A percentile compares a stretch with the other conserved stretches of the same genome.
Conservation (phyloP, 2,113 vertebrate genomes). For the Psilopogon haemacephalus region DNA sequence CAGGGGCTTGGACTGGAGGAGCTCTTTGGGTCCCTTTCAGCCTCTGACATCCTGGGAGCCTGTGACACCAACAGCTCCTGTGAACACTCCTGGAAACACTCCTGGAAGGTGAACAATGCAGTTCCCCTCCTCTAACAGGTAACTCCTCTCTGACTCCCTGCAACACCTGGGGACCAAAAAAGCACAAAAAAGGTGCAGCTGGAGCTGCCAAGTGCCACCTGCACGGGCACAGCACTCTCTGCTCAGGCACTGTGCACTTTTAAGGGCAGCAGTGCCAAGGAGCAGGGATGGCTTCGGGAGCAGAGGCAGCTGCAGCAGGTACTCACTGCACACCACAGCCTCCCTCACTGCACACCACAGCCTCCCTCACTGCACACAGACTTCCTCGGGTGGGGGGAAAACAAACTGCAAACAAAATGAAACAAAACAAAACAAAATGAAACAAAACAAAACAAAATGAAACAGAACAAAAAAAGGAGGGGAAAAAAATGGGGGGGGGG, state of each 20-base stretch:
- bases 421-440: neutral
- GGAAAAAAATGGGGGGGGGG: too few species aligned
- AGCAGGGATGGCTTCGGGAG: neutral
- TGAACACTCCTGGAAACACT: neutral
- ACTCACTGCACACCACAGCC: too few species aligned
- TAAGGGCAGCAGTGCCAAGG: neutral
- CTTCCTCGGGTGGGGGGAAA: conserved; percentile 21
- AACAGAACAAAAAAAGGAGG: too few species aligned
- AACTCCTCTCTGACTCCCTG: neutral
- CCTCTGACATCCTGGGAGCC: too few species aligned
- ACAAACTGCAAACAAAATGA: too few species aligned
- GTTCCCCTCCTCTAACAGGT: neutral
- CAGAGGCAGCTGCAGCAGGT: neutral
- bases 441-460: neutral
- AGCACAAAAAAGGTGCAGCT: neutral
- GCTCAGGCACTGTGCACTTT: neutral
- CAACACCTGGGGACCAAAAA: neutral
- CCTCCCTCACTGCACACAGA: neutral
- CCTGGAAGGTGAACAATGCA: neutral
- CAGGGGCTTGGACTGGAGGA: too few species aligned
- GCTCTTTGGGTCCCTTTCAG: too few species aligned
- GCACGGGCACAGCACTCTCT: neutral
- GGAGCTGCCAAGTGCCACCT: neutral
- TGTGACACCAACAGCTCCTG: too few species aligned
- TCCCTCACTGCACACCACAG: neutral